A percentile compares a stretch with the other conserved stretches of the same genome.
Evolutionary conservation across 2,797 vertebrate species (phyloP).

Genomic region (Chloroceryle amazona): DNA sequence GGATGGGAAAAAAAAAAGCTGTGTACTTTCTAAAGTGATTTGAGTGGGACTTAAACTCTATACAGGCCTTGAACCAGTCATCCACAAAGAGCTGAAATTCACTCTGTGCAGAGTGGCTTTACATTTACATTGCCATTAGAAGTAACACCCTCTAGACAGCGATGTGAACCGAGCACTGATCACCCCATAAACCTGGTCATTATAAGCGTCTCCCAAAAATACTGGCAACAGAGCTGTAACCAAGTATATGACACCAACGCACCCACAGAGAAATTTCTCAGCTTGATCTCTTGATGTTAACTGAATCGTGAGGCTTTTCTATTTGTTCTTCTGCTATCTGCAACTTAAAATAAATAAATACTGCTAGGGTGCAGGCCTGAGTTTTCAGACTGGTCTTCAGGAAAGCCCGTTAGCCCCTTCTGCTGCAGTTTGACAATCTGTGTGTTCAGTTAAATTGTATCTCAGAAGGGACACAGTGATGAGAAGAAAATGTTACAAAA

Average conservation of each 20-base stretch:
- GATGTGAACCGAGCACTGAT: neutral
- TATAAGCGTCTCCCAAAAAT: neutral
- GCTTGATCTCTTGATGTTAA: neutral
- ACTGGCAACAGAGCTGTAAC: neutral
- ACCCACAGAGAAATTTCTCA: neutral
- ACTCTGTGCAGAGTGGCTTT: neutral
- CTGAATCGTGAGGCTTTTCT: neutral
- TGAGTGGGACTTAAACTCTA: neutral
- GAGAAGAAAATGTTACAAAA: neutral
- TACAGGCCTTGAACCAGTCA: neutral
- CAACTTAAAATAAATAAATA: neutral
- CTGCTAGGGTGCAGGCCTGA: rapidly evolving
- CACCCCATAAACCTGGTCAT: neutral
- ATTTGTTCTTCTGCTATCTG: neutral
- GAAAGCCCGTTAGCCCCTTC: neutral
- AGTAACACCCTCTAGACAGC: neutral
- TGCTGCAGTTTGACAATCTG: neutral
- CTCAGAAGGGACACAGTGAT: rapidly evolving
- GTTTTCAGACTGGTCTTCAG: neutral
- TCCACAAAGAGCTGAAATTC: neutral
- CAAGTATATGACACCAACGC: neutral
- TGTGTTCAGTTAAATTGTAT: neutral
- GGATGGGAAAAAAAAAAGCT: neutral
- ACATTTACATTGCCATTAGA: neutral
- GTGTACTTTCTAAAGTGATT: neutral